A percentile compares a stretch with the other conserved stretches of the same genome.
These are phyloP conservation scores for Drosophila ezoana DNA, from an alignment of 2,888 invertebrate genomes.

Conservation along the genomic window DNA sequence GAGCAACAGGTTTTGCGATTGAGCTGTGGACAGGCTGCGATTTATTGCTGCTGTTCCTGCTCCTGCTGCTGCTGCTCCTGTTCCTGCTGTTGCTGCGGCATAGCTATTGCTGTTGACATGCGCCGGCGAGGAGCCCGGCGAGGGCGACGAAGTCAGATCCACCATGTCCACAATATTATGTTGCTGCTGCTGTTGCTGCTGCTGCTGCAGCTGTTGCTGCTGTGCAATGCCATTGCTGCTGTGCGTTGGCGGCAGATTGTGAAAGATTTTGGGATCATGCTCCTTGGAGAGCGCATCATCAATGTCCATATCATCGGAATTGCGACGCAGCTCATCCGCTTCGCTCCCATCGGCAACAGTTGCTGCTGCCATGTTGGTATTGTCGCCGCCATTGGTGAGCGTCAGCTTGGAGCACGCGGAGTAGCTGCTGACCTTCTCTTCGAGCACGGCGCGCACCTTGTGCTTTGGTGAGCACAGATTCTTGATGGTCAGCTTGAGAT, in stretches of 20 bases:
- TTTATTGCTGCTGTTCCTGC: slow-evolving; percentile 13
- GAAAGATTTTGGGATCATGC: slow-evolving; percentile 83
- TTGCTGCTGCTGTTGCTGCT: slow-evolving; percentile 33
- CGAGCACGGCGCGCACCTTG: slow-evolving; percentile 86
- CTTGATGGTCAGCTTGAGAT: slow-evolving; percentile 84
- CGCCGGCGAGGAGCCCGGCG: slow-evolving; percentile 82
- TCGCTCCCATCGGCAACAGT: slow-evolving; percentile 16
- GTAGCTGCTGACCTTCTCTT: slow-evolving; percentile 65
- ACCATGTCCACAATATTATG: slow-evolving; percentile 81
- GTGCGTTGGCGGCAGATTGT: slow-evolving; percentile 69
- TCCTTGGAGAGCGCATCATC: slow-evolving; percentile 80
- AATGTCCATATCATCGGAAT: slow-evolving; percentile 84
- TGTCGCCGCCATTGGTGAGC: slow-evolving; percentile 67
- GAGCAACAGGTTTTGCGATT: slow-evolving; percentile 37
- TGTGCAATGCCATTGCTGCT: slow-evolving; percentile 15
- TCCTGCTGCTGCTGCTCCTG: slow-evolving; percentile 13
- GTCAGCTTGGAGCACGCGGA: slow-evolving; percentile 50
- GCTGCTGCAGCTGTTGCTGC: slow-evolving; percentile 18
- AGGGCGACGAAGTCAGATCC: slow-evolving; percentile 83
- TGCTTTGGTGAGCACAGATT: slow-evolving; percentile 85
- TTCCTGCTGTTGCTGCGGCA: slow-evolving; percentile 12
- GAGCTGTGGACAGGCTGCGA: slow-evolving; percentile 25
- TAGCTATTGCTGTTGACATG: slow-evolving; percentile 43
- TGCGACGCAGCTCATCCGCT: slow-evolving; percentile 70
- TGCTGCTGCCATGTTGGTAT: slow-evolving; percentile 2